phyloP scores from a whole-genome alignment of 2,888 invertebrate genomes.

The Halictus quadricinctus region DNA sequence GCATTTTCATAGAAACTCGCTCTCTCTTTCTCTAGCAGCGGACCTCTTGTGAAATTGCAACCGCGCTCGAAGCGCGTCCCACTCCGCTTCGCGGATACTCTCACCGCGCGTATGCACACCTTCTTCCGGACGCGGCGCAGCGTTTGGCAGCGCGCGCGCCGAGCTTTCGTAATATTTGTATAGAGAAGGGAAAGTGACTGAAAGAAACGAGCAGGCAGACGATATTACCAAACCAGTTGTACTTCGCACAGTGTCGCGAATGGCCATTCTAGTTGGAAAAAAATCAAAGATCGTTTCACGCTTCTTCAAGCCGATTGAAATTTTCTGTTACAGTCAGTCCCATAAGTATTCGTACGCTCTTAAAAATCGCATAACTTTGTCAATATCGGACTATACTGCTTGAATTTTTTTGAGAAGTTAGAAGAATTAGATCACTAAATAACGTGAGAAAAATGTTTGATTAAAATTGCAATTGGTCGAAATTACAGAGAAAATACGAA shows the following conservation, averaged over 20 bases:
- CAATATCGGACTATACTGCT: too few species aligned
- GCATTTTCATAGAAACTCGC: conserved; percentile 53
- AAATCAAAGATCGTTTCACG: too few species aligned
- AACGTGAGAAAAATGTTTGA: too few species aligned
- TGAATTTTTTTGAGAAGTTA: too few species aligned
- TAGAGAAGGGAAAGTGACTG: conserved; percentile 56
- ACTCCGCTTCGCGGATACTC: conserved; percentile 18
- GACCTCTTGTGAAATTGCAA: conserved; percentile 19
- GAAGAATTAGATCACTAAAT: too few species aligned
- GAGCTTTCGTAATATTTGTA: conserved; percentile 57
- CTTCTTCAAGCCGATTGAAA: too few species aligned
- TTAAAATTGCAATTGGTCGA: too few species aligned
- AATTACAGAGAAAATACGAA: too few species aligned
- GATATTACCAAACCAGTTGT: conserved; percentile 32
- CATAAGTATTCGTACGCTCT: too few species aligned
- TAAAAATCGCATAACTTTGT: too few species aligned
- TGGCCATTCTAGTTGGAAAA: too few species aligned
- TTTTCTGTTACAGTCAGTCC: too few species aligned
- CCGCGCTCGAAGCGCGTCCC: not conserved
- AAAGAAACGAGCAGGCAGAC: conserved; percentile 41
- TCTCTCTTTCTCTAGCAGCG: conserved; percentile 5
- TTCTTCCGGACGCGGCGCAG: conserved; percentile 37
- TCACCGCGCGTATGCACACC: conserved; percentile 26
- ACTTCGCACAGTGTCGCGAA: not conserved
- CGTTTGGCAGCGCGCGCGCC: conserved; percentile 32